These are phyloP conservation scores for Epizoanthus ramosus DNA, from an alignment of 92 coral and sea anemone genomes.

Conservation along the genomic window DNA sequence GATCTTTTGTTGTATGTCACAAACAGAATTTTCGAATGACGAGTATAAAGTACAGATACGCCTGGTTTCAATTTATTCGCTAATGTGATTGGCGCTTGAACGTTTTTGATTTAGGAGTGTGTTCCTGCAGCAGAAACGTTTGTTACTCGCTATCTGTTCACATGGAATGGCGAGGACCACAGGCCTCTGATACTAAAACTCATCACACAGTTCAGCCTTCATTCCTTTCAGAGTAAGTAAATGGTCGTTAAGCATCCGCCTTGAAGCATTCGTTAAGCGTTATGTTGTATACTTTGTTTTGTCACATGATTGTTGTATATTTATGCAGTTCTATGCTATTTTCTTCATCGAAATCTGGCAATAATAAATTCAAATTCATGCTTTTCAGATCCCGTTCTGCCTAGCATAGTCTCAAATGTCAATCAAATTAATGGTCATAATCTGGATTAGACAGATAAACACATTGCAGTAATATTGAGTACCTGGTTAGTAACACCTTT, in stretches of 20 bases:
- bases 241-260: conserved; percentile 1
- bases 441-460: too few species aligned
- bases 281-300: not conserved
- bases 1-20: too few species aligned
- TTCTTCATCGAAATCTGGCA: not conserved
- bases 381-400: too few species aligned
- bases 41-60: too few species aligned
- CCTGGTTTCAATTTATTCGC: too few species aligned
- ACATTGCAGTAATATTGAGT: too few species aligned
- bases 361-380: not conserved
- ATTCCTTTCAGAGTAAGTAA: conserved; percentile 83
- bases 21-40: too few species aligned
- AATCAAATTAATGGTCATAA: too few species aligned
- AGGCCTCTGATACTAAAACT: conserved; percentile 77
- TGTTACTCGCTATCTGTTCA: conserved; percentile 73
- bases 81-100: not conserved
- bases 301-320: not conserved
- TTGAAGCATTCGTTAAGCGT: too few species aligned
- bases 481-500: too few species aligned
- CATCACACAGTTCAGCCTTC: conserved; percentile 70
- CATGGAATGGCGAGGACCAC: conserved; percentile 90
- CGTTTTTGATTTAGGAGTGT: conserved; percentile 63
- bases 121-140: conserved; percentile 79
- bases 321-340: not conserved
- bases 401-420: too few species aligned